Conservation (phyloP, 2,888 invertebrate genomes). For the Zhuqinia jingwanae region DNA sequence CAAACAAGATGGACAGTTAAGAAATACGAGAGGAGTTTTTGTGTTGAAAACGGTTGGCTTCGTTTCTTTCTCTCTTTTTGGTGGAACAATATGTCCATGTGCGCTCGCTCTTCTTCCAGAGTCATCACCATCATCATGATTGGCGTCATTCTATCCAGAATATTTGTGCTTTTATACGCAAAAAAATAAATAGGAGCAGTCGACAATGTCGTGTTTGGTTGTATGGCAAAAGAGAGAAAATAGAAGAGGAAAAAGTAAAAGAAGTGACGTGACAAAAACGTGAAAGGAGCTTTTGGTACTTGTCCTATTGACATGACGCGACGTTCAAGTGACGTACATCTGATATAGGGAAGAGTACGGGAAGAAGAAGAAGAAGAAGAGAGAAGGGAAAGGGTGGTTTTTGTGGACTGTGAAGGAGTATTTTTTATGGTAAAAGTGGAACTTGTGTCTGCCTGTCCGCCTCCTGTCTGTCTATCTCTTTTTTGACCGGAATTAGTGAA, state of each 20-base stretch:
- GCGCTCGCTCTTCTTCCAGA: too few relatives aligned
- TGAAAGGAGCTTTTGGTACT: constrained; percentile 63
- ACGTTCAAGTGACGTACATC: constrained; percentile 58
- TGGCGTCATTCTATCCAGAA: constrained; percentile 19
- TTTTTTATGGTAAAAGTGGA: constrained; percentile 54
- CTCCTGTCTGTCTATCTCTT: constrained; percentile 53
- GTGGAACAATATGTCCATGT: too few relatives aligned
- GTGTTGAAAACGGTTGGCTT: too few relatives aligned
- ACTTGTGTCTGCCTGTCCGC: constrained; percentile 61
- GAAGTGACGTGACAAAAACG: constrained; percentile 60
- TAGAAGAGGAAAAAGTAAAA: constrained; percentile 4
- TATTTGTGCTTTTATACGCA: constrained; percentile 23
- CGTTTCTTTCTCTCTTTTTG: too few relatives aligned
- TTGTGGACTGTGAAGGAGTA: constrained; percentile 33
- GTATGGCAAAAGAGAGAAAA: neutral
- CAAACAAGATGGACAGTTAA: constrained; percentile 31
- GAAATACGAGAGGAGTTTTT: neutral
- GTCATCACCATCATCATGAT: constrained; percentile 6
- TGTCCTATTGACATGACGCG: constrained; percentile 58
- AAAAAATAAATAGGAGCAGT: constrained; percentile 14
- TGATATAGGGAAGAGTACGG: constrained; percentile 40
- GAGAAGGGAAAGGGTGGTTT: constrained; percentile 22
- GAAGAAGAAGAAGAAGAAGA: constrained; percentile 9
- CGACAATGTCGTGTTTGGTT: neutral
- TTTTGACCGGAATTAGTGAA: constrained; percentile 42